A percentile compares a stretch with the other conserved stretches of the same genome.
Evolutionary conservation across 2,797 vertebrate species (phyloP).

Genomic region (Atherinosoma microstoma): DNA sequence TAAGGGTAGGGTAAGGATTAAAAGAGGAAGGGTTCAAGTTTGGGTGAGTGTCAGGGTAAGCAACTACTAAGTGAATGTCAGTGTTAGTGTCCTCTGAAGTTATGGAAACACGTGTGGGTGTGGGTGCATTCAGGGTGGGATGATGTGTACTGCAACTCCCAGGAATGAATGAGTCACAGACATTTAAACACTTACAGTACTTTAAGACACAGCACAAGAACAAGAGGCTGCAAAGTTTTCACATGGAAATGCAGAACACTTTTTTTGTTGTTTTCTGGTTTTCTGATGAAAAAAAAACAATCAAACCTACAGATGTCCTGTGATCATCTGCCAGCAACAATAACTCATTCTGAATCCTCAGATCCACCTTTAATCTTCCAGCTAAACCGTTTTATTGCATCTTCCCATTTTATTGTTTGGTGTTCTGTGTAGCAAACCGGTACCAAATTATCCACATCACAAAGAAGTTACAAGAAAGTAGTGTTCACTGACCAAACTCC

Average conservation of each 20-base stretch:
- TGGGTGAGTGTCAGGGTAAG: not conserved
- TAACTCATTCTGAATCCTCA: not conserved
- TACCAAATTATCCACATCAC: not conserved
- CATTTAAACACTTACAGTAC: not conserved
- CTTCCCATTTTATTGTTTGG: not conserved
- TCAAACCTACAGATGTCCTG: not conserved
- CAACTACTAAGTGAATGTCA: not conserved
- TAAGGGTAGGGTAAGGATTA: not conserved
- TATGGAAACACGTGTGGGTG: conserved; percentile 4
- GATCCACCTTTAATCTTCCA: not conserved
- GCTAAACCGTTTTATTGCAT: not conserved
- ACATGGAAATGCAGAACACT: not conserved
- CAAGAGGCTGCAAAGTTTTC: not conserved
- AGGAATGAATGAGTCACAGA: conserved; percentile 67
- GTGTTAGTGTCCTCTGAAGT: not conserved
- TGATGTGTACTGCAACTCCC: conserved; percentile 50
- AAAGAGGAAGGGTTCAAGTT: not conserved
- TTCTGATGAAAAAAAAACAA: not conserved
- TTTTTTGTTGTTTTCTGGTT: not conserved
- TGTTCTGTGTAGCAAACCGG: no score
- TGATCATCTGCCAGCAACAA: not conserved
- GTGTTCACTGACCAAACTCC: not conserved
- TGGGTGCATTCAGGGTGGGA: conserved; percentile 39
- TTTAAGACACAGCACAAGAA: conserved; percentile 1
- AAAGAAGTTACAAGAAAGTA: not conserved